These are phyloP conservation scores for Agrotis exclamationis DNA, from an alignment of 2,888 invertebrate genomes.

Conservation along the genomic window DNA sequence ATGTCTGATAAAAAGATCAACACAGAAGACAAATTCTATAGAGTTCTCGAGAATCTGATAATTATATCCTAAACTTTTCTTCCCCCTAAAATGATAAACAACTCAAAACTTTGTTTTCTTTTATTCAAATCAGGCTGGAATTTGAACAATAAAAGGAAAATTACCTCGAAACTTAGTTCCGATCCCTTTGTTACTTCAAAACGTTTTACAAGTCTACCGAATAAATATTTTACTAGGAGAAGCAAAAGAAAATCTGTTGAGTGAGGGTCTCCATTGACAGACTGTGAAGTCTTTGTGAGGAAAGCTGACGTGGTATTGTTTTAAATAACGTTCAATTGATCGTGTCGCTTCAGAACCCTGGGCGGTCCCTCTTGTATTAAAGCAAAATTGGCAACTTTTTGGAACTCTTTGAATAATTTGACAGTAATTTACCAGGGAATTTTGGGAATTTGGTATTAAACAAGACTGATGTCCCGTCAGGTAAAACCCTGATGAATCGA, in stretches of 20 bases:
- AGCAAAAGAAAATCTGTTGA: slow-evolving; percentile 26
- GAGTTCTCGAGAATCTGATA: neutral
- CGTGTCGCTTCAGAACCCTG: slow-evolving; percentile 24
- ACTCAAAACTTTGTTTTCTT: slow-evolving; percentile 26
- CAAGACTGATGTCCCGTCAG: neutral
- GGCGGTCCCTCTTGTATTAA: slow-evolving; percentile 34
- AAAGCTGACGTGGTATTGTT: slow-evolving; percentile 43
- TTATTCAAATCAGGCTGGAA: slow-evolving; percentile 24
- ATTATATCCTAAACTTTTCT: too few relatives aligned
- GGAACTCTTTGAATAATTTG: slow-evolving; percentile 53
- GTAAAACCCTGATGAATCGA: neutral
- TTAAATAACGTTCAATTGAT: slow-evolving; percentile 55
- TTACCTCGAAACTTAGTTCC: slow-evolving; percentile 35
- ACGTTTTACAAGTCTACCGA: slow-evolving; percentile 36
- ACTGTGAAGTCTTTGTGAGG: slow-evolving; percentile 29
- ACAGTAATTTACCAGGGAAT: slow-evolving; percentile 6
- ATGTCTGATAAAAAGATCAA: too few relatives aligned
- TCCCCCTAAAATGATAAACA: slow-evolving; percentile 14
- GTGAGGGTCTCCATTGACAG: slow-evolving; percentile 35
- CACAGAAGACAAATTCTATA: neutral
- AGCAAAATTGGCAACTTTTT: slow-evolving; percentile 33
- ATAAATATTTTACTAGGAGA: slow-evolving; percentile 52
- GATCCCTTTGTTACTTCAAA: slow-evolving; percentile 36
- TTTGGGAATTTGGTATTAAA: slow-evolving; percentile 6
- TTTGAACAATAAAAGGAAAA: slow-evolving; percentile 32